These are phyloP conservation scores for Pseudomugil gertrudae DNA, from an alignment of 2,797 vertebrate species.

Conservation along the genomic window DNA sequence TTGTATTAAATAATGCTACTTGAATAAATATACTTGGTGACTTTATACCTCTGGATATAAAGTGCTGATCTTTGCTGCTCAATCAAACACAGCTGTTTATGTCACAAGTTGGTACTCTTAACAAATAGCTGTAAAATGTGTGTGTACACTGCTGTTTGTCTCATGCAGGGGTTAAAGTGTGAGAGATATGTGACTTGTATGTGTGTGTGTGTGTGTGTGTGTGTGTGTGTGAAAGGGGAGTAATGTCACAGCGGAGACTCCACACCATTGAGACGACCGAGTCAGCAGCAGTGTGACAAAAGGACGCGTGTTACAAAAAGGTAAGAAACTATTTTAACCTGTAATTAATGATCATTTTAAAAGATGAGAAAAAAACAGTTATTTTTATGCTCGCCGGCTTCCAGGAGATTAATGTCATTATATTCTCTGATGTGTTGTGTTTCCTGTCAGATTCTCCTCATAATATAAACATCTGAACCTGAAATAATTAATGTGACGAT, in stretches of 20 bases:
- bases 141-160: conserved; percentile 3
- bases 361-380: rapidly evolving
- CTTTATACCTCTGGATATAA: no score
- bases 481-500: neutral
- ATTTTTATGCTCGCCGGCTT: conserved; percentile 1
- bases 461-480: neutral
- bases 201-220: conserved; percentile 3
- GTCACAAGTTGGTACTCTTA: neutral
- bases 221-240: neutral
- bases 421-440: neutral
- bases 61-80: neutral
- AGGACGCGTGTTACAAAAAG: conserved; percentile 23
- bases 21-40: neutral
- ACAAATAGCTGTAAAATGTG: conserved; percentile 21
- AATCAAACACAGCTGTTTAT: neutral
- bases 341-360: neutral
- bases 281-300: conserved; percentile 33
- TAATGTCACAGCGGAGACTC: conserved; percentile 29
- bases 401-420: neutral
- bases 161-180: conserved; percentile 6
- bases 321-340: conserved; percentile 40
- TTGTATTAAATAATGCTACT: neutral
- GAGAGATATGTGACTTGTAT: neutral
- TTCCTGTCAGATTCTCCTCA: neutral
- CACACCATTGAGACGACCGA: conserved; percentile 39